These are phyloP conservation scores for Pemphigus obesinymphae DNA, from an alignment of 1,140 invertebrate genomes.

Conservation along the genomic window DNA sequence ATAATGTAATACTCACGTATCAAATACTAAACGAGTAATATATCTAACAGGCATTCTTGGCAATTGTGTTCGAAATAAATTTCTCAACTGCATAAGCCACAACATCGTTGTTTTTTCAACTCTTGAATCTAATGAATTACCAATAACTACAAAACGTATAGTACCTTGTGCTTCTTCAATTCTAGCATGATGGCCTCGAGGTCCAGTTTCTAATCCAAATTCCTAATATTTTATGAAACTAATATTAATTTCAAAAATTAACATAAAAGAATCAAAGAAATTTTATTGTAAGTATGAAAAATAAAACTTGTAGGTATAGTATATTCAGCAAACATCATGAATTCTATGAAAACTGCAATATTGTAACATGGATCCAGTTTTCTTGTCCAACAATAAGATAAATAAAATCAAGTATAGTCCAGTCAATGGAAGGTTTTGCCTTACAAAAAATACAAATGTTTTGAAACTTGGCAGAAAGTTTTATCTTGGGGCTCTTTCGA, in stretches of 20 bases:
- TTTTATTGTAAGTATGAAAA: neutral
- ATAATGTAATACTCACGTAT: slow-evolving; percentile 61
- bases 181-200: slow-evolving; percentile 86
- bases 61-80: slow-evolving; percentile 92
- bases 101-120: slow-evolving; percentile 86
- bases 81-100: slow-evolving; percentile 90
- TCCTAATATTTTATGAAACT: too few species aligned
- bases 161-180: slow-evolving; percentile 80
- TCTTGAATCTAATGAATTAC: slow-evolving; percentile 81
- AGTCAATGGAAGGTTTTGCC: too few species aligned
- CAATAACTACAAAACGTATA: slow-evolving; percentile 91
- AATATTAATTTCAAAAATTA: neutral
- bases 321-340: too few species aligned
- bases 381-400: too few species aligned
- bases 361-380: too few species aligned
- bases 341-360: too few species aligned
- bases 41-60: slow-evolving; percentile 98
- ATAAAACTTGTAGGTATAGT: too few species aligned
- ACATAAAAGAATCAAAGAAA: neutral
- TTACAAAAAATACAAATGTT: too few species aligned
- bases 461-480: too few species aligned
- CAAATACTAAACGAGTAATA: slow-evolving; percentile 94
- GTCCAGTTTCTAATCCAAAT: slow-evolving; percentile 75
- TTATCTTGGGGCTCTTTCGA: too few species aligned
- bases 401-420: too few species aligned